These are phyloP conservation scores for Spodoptera frugiperda DNA, from an alignment of 1,140 invertebrate species.

Conservation along the genomic window DNA sequence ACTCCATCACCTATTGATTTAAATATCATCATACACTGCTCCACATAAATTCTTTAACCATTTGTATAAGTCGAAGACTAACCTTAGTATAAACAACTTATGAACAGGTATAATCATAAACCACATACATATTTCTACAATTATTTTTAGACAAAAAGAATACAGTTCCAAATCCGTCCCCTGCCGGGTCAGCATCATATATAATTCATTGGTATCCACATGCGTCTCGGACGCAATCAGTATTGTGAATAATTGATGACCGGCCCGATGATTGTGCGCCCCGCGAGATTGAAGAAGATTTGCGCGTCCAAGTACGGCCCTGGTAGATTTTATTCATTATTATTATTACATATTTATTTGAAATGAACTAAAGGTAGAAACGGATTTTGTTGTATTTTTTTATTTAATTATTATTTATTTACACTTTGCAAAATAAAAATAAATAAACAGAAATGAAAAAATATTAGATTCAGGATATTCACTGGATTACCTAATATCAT, in stretches of 20 bases:
- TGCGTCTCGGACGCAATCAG: conserved; percentile 86
- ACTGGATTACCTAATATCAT: too few species aligned
- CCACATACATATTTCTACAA: too few species aligned
- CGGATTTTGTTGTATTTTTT: conserved; percentile 5
- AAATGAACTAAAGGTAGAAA: not conserved
- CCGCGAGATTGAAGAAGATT: conserved; percentile 78
- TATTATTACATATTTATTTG: conserved; percentile 2
- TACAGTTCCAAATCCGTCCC: conserved; percentile 57
- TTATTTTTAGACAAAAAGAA: too few species aligned
- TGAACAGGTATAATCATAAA: too few species aligned
- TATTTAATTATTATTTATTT: not conserved
- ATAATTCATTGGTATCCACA: conserved; percentile 78
- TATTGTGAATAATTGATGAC: conserved; percentile 85
- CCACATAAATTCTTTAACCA: too few species aligned
- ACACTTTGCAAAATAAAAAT: not conserved
- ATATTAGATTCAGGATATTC: too few species aligned
- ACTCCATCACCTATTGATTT: too few species aligned
- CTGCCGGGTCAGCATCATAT: conserved; percentile 68
- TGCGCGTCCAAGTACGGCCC: conserved; percentile 54
- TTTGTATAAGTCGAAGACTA: too few species aligned
- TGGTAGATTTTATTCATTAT: conserved; percentile 59
- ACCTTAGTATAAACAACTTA: too few species aligned
- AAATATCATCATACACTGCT: too few species aligned
- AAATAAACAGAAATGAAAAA: too few species aligned
- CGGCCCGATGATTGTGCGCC: conserved; percentile 72